Percentiles rank a stretch among this genome's conserved stretches.
Conservation (phyloP, 1,140 invertebrate genomes). For the Druon quercuslanigerum region DNA sequence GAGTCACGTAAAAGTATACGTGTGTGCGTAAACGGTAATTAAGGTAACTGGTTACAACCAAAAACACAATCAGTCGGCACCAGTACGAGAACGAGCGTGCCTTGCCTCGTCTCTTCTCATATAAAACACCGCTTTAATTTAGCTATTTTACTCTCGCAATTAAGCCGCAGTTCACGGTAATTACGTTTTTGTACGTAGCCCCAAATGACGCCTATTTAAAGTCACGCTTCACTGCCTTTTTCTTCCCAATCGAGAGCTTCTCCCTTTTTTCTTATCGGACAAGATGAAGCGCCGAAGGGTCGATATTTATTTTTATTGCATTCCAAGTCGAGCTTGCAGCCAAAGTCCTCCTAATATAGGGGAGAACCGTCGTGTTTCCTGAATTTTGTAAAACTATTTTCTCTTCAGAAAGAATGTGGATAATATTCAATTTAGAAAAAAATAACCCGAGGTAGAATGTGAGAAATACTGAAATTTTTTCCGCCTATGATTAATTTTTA, state of each 20-base stretch:
- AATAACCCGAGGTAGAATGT: too few species aligned
- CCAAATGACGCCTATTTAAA: slow-evolving; percentile 35
- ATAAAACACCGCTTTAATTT: slow-evolving; percentile 61
- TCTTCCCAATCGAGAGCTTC: slow-evolving; percentile 1
- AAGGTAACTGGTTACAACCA: slow-evolving; percentile 55
- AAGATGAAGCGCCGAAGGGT: too few species aligned
- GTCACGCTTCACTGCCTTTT: slow-evolving; percentile 24
- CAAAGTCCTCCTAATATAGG: too few species aligned
- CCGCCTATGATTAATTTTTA: too few species aligned
- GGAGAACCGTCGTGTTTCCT: too few species aligned
- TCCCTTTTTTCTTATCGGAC: slow-evolving; percentile 15
- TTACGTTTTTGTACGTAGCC: slow-evolving; percentile 49
- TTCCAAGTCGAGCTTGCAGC: too few species aligned
- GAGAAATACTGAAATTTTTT: too few species aligned
- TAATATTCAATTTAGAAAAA: too few species aligned
- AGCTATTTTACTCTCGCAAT: slow-evolving; percentile 59
- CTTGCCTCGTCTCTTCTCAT: slow-evolving; percentile 31
- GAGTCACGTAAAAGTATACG: neutral
- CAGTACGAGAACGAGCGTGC: slow-evolving; percentile 34
- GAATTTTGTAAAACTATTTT: too few species aligned
- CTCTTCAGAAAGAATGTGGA: too few species aligned
- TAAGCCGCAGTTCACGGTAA: slow-evolving; percentile 61
- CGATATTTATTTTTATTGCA: too few species aligned
- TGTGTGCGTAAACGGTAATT: slow-evolving; percentile 51
- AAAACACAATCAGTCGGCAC: slow-evolving; percentile 60